phyloP scores from a whole-genome alignment of 1,140 invertebrate species.

The Palaemon carinicauda region DNA sequence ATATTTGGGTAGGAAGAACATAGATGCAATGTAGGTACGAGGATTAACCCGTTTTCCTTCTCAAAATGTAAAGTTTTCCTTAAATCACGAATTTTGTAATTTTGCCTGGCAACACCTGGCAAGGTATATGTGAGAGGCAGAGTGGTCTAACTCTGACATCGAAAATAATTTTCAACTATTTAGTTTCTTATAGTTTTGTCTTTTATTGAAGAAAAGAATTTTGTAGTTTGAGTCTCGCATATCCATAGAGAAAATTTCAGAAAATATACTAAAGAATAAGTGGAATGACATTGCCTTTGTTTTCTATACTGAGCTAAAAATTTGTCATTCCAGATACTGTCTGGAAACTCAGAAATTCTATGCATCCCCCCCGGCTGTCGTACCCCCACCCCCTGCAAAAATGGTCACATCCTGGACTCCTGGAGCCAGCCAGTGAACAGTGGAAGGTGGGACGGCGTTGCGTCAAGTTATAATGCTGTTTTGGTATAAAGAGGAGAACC shows the following conservation, averaged over 20 bases:
- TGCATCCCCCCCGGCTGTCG: neutral
- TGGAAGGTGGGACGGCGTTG: slow-evolving; percentile 25
- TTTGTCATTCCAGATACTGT: slow-evolving; percentile 39
- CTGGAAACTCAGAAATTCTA: slow-evolving; percentile 30
- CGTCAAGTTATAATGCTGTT: neutral
- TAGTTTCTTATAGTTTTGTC: slow-evolving; percentile 1
- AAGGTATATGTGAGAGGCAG: slow-evolving; percentile 28
- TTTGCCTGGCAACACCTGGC: slow-evolving; percentile 16
- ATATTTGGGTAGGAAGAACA: no score
- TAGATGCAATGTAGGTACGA: no score
- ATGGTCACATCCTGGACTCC: slow-evolving; percentile 49
- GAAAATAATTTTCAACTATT: slow-evolving; percentile 47
- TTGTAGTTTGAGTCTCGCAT: no score
- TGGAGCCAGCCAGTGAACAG: slow-evolving; percentile 34
- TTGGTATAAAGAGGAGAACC: neutral
- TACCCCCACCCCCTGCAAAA: slow-evolving; percentile 34
- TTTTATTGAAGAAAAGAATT: neutral
- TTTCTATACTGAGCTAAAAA: neutral
- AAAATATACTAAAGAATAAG: no score
- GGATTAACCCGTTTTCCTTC: neutral
- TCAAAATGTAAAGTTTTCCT: neutral
- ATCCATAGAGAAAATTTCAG: no score
- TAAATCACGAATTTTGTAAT: neutral
- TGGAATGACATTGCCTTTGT: no score
- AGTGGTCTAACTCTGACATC: slow-evolving; percentile 44